phyloP scores from a whole-genome alignment of 2,888 invertebrate species.

The Cybosia mesomella region DNA sequence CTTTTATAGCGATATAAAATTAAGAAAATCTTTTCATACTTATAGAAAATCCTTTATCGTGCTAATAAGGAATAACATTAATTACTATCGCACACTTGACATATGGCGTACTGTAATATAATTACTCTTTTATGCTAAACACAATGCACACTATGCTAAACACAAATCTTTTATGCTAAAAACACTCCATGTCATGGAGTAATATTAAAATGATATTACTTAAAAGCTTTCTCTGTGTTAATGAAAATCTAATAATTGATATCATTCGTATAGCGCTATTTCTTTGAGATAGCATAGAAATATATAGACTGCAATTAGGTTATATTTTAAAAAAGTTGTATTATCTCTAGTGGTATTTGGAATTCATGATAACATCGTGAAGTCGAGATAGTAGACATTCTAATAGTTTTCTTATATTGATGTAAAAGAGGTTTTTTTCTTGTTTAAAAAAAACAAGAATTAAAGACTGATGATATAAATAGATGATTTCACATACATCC shows the following conservation, averaged over 20 bases:
- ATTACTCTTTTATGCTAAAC: slow-evolving; percentile 15
- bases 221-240: not conserved
- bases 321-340: no score
- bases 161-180: no score
- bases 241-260: not conserved
- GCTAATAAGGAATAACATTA: slow-evolving; percentile 62
- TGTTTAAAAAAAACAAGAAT: no score
- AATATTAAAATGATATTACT: not conserved
- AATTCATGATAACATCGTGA: no score
- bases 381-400: no score
- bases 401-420: no score
- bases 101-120: slow-evolving; percentile 21
- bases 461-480: no score
- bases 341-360: no score
- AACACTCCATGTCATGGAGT: no score
- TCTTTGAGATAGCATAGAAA: not conserved
- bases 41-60: slow-evolving; percentile 50
- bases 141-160: no score
- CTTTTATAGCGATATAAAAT: slow-evolving; percentile 70
- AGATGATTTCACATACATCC: not conserved
- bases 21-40: slow-evolving; percentile 57
- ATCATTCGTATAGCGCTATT: not conserved
- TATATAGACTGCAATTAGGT: no score
- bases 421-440: no score
- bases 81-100: slow-evolving; percentile 24